Evolutionary conservation across 2,888 invertebrate species (phyloP).

Genomic region (Abrostola triplasia): DNA sequence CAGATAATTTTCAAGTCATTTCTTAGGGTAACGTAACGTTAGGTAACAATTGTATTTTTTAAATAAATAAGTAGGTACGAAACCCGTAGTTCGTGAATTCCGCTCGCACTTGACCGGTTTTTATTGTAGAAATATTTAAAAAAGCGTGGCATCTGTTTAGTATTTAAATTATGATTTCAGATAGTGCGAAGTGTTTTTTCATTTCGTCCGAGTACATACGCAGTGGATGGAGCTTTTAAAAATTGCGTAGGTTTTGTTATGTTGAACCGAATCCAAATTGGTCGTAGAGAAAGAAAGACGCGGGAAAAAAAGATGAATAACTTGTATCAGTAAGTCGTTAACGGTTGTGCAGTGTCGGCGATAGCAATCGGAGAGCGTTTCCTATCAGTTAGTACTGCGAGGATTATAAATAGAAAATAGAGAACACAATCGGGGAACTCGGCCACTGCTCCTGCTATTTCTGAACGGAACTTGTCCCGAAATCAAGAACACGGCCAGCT

Average conservation of each 20-base stretch:
- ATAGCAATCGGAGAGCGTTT: slow-evolving; percentile 71
- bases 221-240: slow-evolving; percentile 48
- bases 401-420: slow-evolving; percentile 81
- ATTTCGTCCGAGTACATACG: slow-evolving; percentile 37
- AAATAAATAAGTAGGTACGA: slow-evolving; percentile 4
- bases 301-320: slow-evolving; percentile 66
- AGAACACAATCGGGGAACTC: slow-evolving; percentile 73
- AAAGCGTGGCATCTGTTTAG: slow-evolving; percentile 38
- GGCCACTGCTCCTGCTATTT: slow-evolving; percentile 83
- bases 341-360: slow-evolving; percentile 68
- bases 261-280: slow-evolving; percentile 70
- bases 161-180: slow-evolving; percentile 45
- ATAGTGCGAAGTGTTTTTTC: slow-evolving; percentile 46
- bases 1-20: background rate
- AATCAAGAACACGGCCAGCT: slow-evolving; percentile 79
- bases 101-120: slow-evolving; percentile 19
- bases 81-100: background rate
- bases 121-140: slow-evolving; percentile 27
- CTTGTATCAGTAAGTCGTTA: slow-evolving; percentile 61
- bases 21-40: background rate
- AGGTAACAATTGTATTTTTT: background rate
- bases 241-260: slow-evolving; percentile 64
- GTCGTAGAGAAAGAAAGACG: slow-evolving; percentile 61
- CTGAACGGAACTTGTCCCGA: slow-evolving; percentile 73
- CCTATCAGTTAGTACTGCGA: slow-evolving; percentile 67